phyloP scores from a whole-genome alignment of 2,113 vertebrate species.

The Holacanthus passer region DNA sequence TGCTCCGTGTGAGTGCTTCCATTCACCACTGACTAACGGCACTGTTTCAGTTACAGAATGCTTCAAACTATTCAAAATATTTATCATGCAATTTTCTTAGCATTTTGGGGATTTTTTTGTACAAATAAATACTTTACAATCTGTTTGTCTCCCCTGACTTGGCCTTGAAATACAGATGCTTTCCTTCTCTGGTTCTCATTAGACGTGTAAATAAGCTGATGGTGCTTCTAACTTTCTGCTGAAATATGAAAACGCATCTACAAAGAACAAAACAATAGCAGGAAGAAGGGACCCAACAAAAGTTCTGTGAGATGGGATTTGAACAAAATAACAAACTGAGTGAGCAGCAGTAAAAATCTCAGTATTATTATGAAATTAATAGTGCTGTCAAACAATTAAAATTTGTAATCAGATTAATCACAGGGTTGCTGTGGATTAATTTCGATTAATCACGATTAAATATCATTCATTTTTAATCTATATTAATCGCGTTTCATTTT shows the following conservation, averaged over 20 bases:
- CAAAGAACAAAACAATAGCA: neutral
- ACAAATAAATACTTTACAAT: slow-evolving; percentile 76
- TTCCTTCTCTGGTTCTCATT: slow-evolving; percentile 1
- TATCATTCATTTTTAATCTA: too few relatives aligned
- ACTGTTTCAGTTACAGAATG: slow-evolving; percentile 66
- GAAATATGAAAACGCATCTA: neutral
- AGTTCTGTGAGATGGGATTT: too few relatives aligned
- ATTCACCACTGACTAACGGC: slow-evolving; percentile 66
- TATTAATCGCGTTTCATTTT: too few relatives aligned
- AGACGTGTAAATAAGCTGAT: neutral
- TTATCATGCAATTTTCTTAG: slow-evolving; percentile 74
- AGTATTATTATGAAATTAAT: too few relatives aligned
- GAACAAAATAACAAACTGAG: neutral
- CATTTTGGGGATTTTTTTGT: slow-evolving; percentile 63
- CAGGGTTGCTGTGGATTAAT: too few relatives aligned
- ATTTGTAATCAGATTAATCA: too few relatives aligned
- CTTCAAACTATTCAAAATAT: slow-evolving; percentile 75
- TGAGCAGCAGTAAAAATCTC: too few relatives aligned
- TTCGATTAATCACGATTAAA: too few relatives aligned
- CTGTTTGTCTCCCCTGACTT: slow-evolving; percentile 28
- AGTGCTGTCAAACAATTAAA: too few relatives aligned
- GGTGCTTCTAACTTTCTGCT: neutral
- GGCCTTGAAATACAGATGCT: neutral
- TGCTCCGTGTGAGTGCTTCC: slow-evolving; percentile 66
- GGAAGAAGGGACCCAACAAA: neutral